Percentiles rank a stretch among this genome's conserved stretches.
Evolutionary conservation across 2,888 invertebrate species (phyloP).

Genomic region (Pammene aurita): DNA sequence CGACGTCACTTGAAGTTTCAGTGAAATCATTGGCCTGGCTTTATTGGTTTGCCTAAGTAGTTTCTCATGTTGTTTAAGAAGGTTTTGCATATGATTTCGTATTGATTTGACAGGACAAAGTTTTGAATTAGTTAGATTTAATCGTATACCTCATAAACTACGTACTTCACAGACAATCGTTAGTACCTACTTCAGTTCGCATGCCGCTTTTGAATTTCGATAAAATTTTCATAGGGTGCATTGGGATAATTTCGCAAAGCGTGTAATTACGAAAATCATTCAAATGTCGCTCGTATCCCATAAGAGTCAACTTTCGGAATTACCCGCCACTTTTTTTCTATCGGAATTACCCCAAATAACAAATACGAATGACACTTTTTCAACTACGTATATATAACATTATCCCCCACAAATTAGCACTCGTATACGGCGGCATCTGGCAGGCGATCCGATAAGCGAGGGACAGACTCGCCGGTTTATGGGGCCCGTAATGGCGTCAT

Average conservation of each 20-base stretch:
- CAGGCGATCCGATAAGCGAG: conserved; percentile 55
- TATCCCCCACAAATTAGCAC: conserved; percentile 38
- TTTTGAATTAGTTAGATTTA: too few relatives aligned
- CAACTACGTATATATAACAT: conserved; percentile 27
- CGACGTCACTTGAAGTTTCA: conserved; percentile 16
- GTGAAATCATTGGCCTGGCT: background rate
- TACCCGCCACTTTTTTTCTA: too few relatives aligned
- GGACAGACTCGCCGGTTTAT: conserved; percentile 54
- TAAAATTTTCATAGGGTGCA: too few relatives aligned
- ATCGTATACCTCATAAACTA: too few relatives aligned
- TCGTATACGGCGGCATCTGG: conserved; percentile 60
- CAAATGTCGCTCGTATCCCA: too few relatives aligned
- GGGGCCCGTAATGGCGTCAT: conserved; percentile 48
- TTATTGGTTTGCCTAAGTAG: background rate
- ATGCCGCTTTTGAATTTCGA: too few relatives aligned
- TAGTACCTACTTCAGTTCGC: too few relatives aligned
- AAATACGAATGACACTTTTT: background rate
- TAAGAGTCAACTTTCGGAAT: too few relatives aligned
- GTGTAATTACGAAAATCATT: too few relatives aligned
- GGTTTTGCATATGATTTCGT: background rate
- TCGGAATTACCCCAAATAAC: too few relatives aligned
- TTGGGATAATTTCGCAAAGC: too few relatives aligned
- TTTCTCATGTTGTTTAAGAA: background rate
- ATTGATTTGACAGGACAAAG: background rate
- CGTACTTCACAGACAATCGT: too few relatives aligned